Evolutionary conservation across 2,797 vertebrate species (phyloP).

Genomic region (Rhinatrema bivittatum): DNA sequence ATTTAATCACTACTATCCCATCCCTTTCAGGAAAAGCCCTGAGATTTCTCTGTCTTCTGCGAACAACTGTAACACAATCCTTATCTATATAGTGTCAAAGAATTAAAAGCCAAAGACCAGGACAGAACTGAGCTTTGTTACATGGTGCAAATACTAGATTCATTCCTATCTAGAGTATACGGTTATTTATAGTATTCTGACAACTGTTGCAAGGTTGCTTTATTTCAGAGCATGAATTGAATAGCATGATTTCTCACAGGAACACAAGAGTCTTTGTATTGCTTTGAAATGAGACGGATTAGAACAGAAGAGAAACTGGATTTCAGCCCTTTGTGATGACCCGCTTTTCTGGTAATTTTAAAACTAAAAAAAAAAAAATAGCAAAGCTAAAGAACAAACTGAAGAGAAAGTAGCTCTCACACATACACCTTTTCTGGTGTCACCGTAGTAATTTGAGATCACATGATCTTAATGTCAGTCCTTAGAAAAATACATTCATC

Average conservation of each 20-base stretch:
- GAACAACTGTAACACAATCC: constrained; percentile 57
- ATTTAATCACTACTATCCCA: too few relatives aligned
- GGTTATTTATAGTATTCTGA: constrained; percentile 56
- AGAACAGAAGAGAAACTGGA: constrained; percentile 58
- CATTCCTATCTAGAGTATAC: constrained; percentile 61
- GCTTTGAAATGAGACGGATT: constrained; percentile 60
- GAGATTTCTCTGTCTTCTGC: constrained; percentile 14
- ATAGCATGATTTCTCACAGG: constrained; percentile 50
- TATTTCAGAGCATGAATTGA: constrained; percentile 32
- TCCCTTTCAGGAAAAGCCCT: too few relatives aligned
- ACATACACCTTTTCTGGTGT: constrained; percentile 49
- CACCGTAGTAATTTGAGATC: constrained; percentile 55
- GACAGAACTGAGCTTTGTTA: constrained; percentile 56
- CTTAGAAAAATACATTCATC: constrained; percentile 87
- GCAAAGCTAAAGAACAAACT: constrained; percentile 35
- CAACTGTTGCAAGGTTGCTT: constrained; percentile 39
- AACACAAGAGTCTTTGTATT: constrained; percentile 58
- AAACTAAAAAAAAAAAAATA: constrained; percentile 24
- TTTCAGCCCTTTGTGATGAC: constrained; percentile 84
- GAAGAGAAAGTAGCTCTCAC: too few relatives aligned
- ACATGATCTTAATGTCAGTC: constrained; percentile 55
- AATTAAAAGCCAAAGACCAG: constrained; percentile 54
- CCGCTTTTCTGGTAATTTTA: constrained; percentile 53
- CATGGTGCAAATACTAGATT: constrained; percentile 56
- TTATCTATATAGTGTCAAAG: constrained; percentile 64